A percentile compares a stretch with the other conserved stretches of the same genome.
These are phyloP conservation scores for Stenchaetothrips biformis DNA, from an alignment of 2,888 invertebrate species.

Conservation along the genomic window DNA sequence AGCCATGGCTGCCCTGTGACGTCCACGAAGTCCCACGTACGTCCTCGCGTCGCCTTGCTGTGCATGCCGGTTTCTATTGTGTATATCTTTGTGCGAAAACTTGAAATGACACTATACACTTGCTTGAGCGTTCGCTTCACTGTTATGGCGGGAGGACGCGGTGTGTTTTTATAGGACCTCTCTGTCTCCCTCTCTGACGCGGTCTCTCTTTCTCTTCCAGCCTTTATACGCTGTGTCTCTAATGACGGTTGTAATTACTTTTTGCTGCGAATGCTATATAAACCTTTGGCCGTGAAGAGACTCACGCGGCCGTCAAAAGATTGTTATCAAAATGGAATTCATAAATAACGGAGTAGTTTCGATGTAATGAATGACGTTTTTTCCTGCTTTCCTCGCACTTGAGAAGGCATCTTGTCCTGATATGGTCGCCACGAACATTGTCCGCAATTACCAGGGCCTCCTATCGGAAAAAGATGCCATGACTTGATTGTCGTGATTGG, in stretches of 20 bases:
- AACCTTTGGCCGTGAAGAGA: background rate
- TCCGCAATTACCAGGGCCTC: background rate
- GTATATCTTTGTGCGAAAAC: background rate
- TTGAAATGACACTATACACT: background rate
- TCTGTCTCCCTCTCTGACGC: background rate
- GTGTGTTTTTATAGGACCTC: background rate
- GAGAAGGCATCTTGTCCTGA: background rate
- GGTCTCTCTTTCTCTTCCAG: too few relatives aligned
- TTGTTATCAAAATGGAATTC: constrained; percentile 22
- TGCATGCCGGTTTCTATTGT: background rate
- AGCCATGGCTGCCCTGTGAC: too few relatives aligned
- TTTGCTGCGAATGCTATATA: background rate
- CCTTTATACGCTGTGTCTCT: constrained; percentile 1
- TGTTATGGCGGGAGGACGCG: background rate
- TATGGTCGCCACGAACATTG: background rate
- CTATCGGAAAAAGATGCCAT: background rate
- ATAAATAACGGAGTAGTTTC: constrained; percentile 24
- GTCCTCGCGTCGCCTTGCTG: too few relatives aligned
- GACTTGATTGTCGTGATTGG: background rate
- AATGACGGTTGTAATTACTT: constrained; percentile 20
- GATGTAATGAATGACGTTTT: constrained; percentile 15
- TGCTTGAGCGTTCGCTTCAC: background rate
- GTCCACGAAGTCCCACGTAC: too few relatives aligned
- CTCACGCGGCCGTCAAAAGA: background rate
- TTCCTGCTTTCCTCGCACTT: background rate